Conservation (phyloP, 2,888 invertebrate genomes). For the Helicoverpa assulta region DNA sequence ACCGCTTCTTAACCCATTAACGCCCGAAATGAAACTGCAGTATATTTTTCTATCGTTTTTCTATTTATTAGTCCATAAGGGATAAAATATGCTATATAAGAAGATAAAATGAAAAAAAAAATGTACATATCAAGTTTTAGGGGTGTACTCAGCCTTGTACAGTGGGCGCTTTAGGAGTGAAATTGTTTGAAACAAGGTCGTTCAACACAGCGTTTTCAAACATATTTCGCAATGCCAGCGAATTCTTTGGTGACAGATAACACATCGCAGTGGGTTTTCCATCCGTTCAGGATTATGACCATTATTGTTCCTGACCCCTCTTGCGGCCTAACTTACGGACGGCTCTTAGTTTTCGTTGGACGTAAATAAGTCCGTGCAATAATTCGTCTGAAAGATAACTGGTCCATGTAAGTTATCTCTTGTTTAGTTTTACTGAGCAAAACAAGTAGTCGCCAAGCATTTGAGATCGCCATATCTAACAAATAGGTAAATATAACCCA, state of each 20-base stretch:
- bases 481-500: constrained; percentile 20
- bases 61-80: too few species aligned
- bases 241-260: not conserved
- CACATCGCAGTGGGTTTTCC: not conserved
- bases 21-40: constrained; percentile 1
- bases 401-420: not conserved
- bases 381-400: not conserved
- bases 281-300: not conserved
- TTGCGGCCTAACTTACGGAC: not conserved
- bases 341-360: not conserved
- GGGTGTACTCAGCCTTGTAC: not conserved
- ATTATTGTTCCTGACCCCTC: not conserved
- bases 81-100: too few species aligned
- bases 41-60: too few species aligned
- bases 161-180: not conserved
- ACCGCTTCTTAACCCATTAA: too few species aligned
- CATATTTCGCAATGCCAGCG: constrained; percentile 1
- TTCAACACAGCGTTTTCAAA: constrained; percentile 3
- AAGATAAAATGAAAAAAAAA: too few species aligned
- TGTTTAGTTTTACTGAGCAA: not conserved
- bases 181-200: constrained; percentile 4
- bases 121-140: not conserved
- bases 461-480: constrained; percentile 3
- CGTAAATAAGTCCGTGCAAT: not conserved
- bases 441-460: constrained; percentile 7